These are phyloP conservation scores for Microtus pennsylvanicus DNA, from an alignment of 2,113 vertebrate genomes.

Conservation along the genomic window DNA sequence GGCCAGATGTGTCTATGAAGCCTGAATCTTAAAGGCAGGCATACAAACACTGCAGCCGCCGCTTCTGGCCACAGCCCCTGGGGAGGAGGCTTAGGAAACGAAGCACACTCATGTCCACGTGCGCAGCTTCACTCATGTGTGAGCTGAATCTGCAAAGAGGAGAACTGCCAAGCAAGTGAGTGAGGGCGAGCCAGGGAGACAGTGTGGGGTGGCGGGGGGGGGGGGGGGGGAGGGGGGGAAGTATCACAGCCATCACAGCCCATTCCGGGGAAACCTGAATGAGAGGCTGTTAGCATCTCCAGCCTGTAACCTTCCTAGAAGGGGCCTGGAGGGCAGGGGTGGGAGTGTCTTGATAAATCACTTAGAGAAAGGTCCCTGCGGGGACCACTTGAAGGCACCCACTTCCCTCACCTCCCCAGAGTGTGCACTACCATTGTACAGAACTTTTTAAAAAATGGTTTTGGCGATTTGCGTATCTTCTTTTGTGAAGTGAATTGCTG, in stretches of 20 bases:
- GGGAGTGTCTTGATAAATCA: background rate
- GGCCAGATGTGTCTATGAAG: background rate
- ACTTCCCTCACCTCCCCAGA: background rate
- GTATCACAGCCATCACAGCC: background rate
- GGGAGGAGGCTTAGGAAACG: background rate
- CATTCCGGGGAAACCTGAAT: background rate
- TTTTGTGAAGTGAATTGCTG: background rate
- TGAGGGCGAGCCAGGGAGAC: fast-evolving
- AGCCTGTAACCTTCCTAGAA: background rate
- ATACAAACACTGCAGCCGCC: background rate
- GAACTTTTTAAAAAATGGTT: background rate
- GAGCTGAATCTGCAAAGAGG: constrained; percentile 10
- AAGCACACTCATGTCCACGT: background rate
- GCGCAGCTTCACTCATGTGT: background rate
- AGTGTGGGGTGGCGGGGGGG: fast-evolving
- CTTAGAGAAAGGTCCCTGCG: background rate
- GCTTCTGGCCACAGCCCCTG: background rate
- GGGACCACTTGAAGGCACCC: background rate
- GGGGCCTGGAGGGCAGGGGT: background rate
- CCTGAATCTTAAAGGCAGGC: background rate
- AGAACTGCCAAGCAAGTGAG: background rate
- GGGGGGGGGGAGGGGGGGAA: no score
- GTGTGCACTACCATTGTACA: background rate
- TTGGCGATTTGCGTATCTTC: background rate
- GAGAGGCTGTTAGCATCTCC: background rate